A percentile compares a stretch with the other conserved stretches of the same genome.
These are phyloP conservation scores for Drosophila meridionalis DNA, from an alignment of 2,888 invertebrate genomes.

Conservation along the genomic window DNA sequence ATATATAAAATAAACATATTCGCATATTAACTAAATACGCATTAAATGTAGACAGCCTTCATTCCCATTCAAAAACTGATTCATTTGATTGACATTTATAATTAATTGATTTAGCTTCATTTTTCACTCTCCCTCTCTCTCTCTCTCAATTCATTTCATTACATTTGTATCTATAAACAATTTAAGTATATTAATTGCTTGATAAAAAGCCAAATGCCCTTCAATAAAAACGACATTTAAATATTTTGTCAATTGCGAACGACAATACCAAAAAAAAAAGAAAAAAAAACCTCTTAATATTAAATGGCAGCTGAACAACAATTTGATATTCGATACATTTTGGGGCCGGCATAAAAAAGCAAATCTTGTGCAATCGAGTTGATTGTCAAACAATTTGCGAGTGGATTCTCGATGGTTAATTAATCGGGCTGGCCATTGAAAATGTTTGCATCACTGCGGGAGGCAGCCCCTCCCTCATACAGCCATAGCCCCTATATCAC, in stretches of 20 bases:
- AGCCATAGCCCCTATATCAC: no score
- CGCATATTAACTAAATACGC: neutral
- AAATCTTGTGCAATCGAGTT: conserved; percentile 29
- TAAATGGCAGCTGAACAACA: neutral
- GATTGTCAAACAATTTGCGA: conserved; percentile 60
- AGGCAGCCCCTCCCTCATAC: no score
- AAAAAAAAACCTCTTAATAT: neutral
- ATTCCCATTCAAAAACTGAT: neutral
- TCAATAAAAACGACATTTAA: neutral
- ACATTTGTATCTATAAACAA: conserved; percentile 2
- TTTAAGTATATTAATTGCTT: conserved; percentile 7
- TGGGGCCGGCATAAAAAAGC: neutral
- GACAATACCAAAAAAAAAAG: neutral
- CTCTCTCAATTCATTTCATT: neutral
- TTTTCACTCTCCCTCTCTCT: neutral
- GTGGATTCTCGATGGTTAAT: conserved; percentile 64
- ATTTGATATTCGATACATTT: conserved; percentile 8
- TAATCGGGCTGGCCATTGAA: conserved; percentile 61
- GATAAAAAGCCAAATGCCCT: conserved; percentile 1
- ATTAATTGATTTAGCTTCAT: neutral
- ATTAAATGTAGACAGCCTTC: neutral
- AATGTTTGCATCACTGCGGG: conserved; percentile 49
- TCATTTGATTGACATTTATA: neutral
- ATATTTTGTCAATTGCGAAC: neutral
- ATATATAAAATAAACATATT: neutral